Conservation (phyloP, 2,797 vertebrate species). For the Enteromius anoplus region DNA sequence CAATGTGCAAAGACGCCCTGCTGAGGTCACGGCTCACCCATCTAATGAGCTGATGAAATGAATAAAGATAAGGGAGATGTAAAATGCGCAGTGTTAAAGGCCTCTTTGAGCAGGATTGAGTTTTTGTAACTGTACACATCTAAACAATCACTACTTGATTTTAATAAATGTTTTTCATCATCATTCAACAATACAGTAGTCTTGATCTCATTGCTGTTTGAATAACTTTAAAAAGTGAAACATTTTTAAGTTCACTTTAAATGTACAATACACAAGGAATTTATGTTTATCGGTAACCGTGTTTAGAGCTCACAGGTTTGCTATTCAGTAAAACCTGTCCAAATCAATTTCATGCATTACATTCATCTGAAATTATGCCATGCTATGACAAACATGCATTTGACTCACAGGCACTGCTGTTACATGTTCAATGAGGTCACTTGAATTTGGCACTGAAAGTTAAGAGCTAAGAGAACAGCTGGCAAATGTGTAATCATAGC, state of each 20-base stretch:
- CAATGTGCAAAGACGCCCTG: neutral
- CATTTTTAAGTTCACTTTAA: neutral
- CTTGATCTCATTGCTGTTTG: neutral
- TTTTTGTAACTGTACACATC: neutral
- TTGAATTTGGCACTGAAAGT: neutral
- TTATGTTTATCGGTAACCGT: neutral
- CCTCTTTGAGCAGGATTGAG: neutral
- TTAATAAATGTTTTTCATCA: neutral
- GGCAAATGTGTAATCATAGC: no score
- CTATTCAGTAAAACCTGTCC: neutral
- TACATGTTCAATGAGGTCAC: neutral
- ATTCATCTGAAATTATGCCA: neutral
- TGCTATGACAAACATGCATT: neutral
- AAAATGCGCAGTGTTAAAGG: neutral
- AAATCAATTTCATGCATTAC: neutral
- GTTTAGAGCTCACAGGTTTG: neutral
- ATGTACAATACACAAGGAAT: neutral
- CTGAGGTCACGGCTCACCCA: neutral
- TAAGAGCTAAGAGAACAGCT: constrained; percentile 1
- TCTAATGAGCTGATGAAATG: neutral
- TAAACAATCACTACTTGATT: neutral
- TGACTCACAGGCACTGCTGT: neutral
- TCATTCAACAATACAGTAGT: neutral
- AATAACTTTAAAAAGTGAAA: neutral
- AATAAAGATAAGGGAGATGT: neutral